A percentile compares a stretch with the other conserved stretches of the same genome.
Conservation (phyloP, 2,113 vertebrate genomes). For the Chroicocephalus ridibundus region DNA sequence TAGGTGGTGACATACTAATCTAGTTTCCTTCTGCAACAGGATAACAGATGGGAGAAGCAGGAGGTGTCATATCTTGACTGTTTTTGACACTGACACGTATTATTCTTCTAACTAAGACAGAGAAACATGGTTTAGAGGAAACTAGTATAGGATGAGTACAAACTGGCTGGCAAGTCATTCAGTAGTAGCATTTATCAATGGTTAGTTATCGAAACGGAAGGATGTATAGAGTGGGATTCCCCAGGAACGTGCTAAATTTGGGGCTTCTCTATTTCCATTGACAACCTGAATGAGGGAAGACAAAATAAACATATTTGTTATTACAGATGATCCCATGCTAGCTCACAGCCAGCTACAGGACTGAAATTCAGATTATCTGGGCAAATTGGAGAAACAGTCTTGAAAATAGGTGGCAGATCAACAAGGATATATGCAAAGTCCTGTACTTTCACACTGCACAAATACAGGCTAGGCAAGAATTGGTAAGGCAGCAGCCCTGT, state of each 20-base stretch:
- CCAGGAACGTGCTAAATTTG: background rate
- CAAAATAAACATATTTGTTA: background rate
- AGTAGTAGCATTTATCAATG: background rate
- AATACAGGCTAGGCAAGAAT: background rate
- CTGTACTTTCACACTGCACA: background rate
- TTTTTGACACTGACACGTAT: background rate
- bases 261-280: background rate
- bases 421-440: background rate
- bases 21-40: background rate
- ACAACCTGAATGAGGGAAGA: background rate
- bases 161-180: background rate
- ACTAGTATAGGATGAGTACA: background rate
- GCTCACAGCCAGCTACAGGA: background rate
- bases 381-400: background rate
- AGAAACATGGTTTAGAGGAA: background rate
- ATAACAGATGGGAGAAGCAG: conserved; percentile 54
- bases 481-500: background rate
- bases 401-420: background rate
- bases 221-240: background rate
- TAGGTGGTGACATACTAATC: conserved; percentile 20
- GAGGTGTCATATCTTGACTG: conserved; percentile 30
- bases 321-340: background rate
- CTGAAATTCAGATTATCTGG: background rate
- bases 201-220: background rate
- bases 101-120: conserved; percentile 6